Evolutionary conservation across 2,888 invertebrate species (phyloP).

Genomic region (Dorcus parallelipipedus): DNA sequence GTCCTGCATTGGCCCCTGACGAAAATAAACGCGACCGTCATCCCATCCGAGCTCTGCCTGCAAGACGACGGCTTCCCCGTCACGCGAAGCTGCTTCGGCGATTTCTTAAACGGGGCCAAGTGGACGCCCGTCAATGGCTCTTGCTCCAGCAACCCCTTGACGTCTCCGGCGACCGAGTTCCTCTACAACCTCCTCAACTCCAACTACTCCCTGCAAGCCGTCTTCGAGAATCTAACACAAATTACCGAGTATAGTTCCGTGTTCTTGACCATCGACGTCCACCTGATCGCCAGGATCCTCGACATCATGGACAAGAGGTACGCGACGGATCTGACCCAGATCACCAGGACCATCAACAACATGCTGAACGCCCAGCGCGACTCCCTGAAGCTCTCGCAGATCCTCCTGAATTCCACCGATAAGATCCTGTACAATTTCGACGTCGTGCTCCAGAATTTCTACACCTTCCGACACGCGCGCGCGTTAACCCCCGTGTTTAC

Average conservation of each 20-base stretch:
- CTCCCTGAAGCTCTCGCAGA: conserved; percentile 26
- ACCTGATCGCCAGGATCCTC: conserved; percentile 20
- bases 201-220: background rate
- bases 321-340: conserved; percentile 15
- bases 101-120: conserved; percentile 53
- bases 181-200: conserved; percentile 27
- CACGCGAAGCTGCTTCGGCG: conserved; percentile 53
- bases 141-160: conserved; percentile 11
- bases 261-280: conserved; percentile 18
- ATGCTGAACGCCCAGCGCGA: conserved; percentile 21
- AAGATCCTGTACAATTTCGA: conserved; percentile 28
- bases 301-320: conserved; percentile 12
- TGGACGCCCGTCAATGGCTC: conserved; percentile 49
- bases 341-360: conserved; percentile 22
- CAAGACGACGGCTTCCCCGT: conserved; percentile 56
- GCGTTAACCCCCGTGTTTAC: background rate
- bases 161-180: conserved; percentile 13
- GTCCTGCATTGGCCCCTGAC: conserved; percentile 48
- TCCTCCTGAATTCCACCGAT: conserved; percentile 28
- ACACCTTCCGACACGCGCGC: conserved; percentile 10
- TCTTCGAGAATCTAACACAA: conserved; percentile 6
- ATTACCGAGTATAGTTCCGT: conserved; percentile 11
- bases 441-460: conserved; percentile 20
- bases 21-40: conserved; percentile 50
- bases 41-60: conserved; percentile 55